Evolutionary conservation across 2,888 invertebrate species (phyloP), one percentile per base, ranked within the genome.

Genomic region (Lasioglossum lativentre): DNA sequence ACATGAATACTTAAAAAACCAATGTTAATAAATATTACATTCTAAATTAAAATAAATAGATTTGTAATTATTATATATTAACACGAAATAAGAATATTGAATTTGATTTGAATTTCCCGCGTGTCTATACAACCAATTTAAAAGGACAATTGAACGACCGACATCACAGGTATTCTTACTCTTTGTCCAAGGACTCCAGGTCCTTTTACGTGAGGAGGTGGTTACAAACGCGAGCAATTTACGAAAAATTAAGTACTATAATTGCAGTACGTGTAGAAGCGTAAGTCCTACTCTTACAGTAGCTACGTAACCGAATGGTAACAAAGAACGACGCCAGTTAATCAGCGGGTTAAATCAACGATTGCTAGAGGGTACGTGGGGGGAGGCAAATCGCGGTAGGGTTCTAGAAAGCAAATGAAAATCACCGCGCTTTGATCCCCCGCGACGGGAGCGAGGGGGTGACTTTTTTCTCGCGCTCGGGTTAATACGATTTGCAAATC

Each of bases 401-500:
- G 42, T 56, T 27, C 68, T 74, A 72, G 75, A 63, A 68, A 23
- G 73, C 82, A 74, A 82, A 87, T 82, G 83, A 86, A 83, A 88
- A 88, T 88, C 82, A 81, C 74, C 75, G 81, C 66, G 81, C 80
- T 88, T 83, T 88, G 88, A 88, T 88, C 89, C 75, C 88, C 59
- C 59, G 68, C 42, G 70, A 75, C 42, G 30, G 30, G 45, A 30
- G 47, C 12, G 4, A 75, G 82, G 71, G 83, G 76, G 80, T 23
- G 75, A 56, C 73, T 76, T 78, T 86, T 78, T 63, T 78, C 77
- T 78, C 85, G 80, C 82, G 82, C 79, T 72, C 81, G 86, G 88
- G 90, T 92, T 91, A 92, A 93, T 93, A 89, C 89, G 90, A 92
- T 92, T 93, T 92, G 91, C 91, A 91, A 93, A 93, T 92, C 90